These are phyloP conservation scores for Trachymyrmex septentrionalis DNA, from an alignment of 1,140 invertebrate species.

Conservation along the genomic window DNA sequence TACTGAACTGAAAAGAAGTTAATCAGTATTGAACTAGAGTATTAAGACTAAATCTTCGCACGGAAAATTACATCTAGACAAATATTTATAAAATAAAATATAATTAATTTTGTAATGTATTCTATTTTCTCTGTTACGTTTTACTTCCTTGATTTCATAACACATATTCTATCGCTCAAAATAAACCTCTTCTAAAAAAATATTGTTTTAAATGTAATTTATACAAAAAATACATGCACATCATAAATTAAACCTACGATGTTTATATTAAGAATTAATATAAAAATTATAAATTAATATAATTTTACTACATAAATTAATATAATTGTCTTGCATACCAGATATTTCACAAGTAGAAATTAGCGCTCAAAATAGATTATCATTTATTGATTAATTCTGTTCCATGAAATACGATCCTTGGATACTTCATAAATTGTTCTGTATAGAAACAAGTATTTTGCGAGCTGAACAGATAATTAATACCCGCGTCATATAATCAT, in stretches of 20 bases:
- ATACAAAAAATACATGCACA: background rate
- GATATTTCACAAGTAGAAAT: background rate
- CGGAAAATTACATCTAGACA: background rate
- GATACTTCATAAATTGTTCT: background rate
- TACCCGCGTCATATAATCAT: conserved; percentile 65
- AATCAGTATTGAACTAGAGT: background rate
- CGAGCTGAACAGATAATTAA: conserved; percentile 21
- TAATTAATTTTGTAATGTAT: background rate
- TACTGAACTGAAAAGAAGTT: background rate
- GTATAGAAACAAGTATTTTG: background rate
- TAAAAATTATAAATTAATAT: no score
- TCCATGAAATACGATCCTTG: background rate
- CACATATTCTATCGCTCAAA: background rate
- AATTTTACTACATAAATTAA: background rate
- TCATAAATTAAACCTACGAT: background rate
- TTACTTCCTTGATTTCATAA: background rate
- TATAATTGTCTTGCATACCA: background rate
- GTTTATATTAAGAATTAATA: background rate
- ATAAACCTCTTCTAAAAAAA: background rate
- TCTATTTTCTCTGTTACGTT: background rate
- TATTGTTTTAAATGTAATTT: background rate
- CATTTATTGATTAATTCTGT: background rate
- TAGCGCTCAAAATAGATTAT: background rate
- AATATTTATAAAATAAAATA: conserved; percentile 21
- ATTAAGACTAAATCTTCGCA: background rate